Conservation (phyloP, 2,797 vertebrate genomes). For the Rhincodon typus region DNA sequence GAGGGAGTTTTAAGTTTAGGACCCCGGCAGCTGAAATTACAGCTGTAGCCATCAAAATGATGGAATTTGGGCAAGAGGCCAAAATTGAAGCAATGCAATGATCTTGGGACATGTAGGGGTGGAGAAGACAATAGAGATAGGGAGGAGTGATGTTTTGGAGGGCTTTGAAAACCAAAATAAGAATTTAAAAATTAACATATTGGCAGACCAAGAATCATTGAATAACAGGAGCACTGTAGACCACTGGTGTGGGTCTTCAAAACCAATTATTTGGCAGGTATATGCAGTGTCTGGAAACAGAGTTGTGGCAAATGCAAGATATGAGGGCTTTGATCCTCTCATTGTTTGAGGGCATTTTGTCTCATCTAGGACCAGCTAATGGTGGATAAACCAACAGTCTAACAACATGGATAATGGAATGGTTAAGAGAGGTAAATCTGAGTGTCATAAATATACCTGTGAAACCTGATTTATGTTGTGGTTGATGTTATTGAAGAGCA, state of each 20-base stretch:
- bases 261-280: neutral
- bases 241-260: no score
- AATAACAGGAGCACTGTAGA: no score
- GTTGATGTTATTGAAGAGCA: neutral
- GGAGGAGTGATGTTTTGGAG: neutral
- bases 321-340: no score
- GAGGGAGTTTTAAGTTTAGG: neutral
- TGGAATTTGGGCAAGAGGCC: neutral
- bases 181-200: neutral
- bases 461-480: neutral
- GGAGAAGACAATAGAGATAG: neutral
- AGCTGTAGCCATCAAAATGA: neutral
- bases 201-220: neutral
- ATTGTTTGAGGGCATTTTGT: no score
- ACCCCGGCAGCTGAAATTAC: neutral
- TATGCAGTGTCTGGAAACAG: neutral
- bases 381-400: neutral
- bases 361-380: no score
- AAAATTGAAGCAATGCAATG: neutral
- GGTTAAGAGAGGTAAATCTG: neutral
- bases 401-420: neutral
- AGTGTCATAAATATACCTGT: neutral
- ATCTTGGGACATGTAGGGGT: neutral
- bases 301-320: neutral
- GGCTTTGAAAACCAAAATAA: neutral